Base-by-base conservation (phyloP, 2,888 invertebrate genomes). In the Acronicta aceris region DNA sequence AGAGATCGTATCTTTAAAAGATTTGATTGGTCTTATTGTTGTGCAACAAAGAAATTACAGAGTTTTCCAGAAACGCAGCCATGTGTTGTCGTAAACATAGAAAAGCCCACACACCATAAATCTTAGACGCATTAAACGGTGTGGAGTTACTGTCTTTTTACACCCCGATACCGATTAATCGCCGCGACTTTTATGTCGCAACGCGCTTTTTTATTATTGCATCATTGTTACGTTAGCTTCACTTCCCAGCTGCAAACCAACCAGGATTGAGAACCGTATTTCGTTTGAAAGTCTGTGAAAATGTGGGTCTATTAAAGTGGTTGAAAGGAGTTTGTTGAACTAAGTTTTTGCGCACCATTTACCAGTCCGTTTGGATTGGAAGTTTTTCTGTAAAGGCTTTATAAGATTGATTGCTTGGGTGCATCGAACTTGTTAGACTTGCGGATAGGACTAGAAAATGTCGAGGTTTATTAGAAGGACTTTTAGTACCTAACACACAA, bases 321-420 rank as follows among this genome's bases (percentile, higher is more conserved):
- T 56, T 61, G 63, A 66, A 81, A 59, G 75, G 63, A 87, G 91
- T 90, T 88, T 88, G 83, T 90, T 91, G 91, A 91, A 91, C 91
- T 58, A 74, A 71, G 87, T 91, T 91, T 81, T 91, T 91, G 86
- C 87, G 80, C 72, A 70, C 70, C 76, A 71, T 76, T 80, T 85
- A 86, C 89, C 89, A 88, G 87, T 89, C 55, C 25, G 59, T 43
- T 70, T 80, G 76, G 65, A 70, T 61, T 56, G 58, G 74, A 63
- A 74, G 76, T 85, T 88, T 88, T 82, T 83, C 80, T 80, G 68
- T 76, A 71, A 75, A 79, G 74, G 72, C 77, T 80, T 82, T 77
- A 71, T 73, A 50, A 77, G 75, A 82, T 78, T 79, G 83, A 85
- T 82, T 77, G 72, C 59, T 62, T 51, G 67, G 68, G 86, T 83